Conservation (phyloP, 2,797 vertebrate species). For the Pangasius sanitwongsei region DNA sequence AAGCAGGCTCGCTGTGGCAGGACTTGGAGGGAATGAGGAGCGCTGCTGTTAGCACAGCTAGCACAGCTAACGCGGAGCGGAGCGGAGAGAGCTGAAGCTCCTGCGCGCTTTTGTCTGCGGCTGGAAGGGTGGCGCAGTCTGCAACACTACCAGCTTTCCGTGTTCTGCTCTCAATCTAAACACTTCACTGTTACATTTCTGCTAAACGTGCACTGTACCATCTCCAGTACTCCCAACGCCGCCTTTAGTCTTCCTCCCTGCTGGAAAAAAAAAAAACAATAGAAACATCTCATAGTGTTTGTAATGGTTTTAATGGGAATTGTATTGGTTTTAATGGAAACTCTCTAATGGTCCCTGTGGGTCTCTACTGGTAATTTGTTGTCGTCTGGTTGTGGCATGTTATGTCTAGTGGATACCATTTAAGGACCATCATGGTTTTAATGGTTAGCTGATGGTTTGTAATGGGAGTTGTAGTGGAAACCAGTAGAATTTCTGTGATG, state of each 20-base stretch:
- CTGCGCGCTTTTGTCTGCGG: constrained; percentile 80
- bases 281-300: too few relatives aligned
- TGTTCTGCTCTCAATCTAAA: background rate
- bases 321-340: too few relatives aligned
- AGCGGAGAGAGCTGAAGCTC: constrained; percentile 49
- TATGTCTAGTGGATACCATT: too few relatives aligned
- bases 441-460: too few relatives aligned
- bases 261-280: too few relatives aligned
- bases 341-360: too few relatives aligned
- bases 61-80: background rate
- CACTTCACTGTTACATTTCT: background rate
- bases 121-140: constrained; percentile 57
- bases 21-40: constrained; percentile 19
- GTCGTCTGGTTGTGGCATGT: too few relatives aligned
- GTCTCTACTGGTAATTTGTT: too few relatives aligned
- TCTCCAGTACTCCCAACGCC: background rate
- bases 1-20: background rate
- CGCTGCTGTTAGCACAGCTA: constrained; percentile 33
- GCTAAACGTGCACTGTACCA: background rate
- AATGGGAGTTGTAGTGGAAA: too few relatives aligned
- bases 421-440: too few relatives aligned
- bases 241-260: background rate
- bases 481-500: too few relatives aligned
- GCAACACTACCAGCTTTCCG: constrained; percentile 32
- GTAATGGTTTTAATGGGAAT: too few relatives aligned